Evolutionary conservation across 1,140 invertebrate genomes (phyloP).

Genomic region (Tetramorium alpestre): DNA sequence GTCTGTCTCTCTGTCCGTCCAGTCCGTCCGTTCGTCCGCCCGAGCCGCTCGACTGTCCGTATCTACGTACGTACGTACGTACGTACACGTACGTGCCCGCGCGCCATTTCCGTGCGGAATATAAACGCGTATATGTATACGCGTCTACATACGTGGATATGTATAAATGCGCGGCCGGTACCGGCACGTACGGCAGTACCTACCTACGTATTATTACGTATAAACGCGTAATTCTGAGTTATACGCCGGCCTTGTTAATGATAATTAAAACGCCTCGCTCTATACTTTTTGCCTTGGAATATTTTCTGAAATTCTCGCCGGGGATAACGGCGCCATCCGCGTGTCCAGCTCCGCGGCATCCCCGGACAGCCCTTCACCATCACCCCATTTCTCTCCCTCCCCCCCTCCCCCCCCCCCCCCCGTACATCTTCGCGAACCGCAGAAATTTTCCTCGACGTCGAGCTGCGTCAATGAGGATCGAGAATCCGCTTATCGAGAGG

Average conservation of each 20-base stretch:
- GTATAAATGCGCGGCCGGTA: conserved; percentile 60
- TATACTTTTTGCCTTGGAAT: conserved; percentile 81
- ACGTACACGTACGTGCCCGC: conserved; percentile 62
- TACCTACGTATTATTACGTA: conserved; percentile 83
- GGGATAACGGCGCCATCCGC: conserved; percentile 74
- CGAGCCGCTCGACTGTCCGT: conserved; percentile 70
- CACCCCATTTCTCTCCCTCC: conserved; percentile 5
- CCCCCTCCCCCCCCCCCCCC: conserved; percentile 17
- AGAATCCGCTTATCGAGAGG: neutral
- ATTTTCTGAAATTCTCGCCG: conserved; percentile 79
- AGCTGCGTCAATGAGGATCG: conserved; percentile 13
- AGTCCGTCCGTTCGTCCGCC: conserved; percentile 66
- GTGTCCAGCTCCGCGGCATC: conserved; percentile 49
- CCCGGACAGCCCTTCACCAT: conserved; percentile 28
- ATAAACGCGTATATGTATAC: conserved; percentile 59
- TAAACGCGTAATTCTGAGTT: conserved; percentile 85
- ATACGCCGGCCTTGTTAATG: conserved; percentile 84
- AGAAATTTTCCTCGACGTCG: conserved; percentile 35
- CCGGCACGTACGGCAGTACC: conserved; percentile 69
- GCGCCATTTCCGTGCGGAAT: conserved; percentile 70
- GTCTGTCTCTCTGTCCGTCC: conserved; percentile 67
- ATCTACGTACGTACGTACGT: conserved; percentile 58
- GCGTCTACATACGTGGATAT: conserved; percentile 68
- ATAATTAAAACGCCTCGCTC: conserved; percentile 85
- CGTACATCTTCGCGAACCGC: conserved; percentile 33